phyloP scores from a whole-genome alignment of 2,797 vertebrate species.

The Triplophysa bombifrons region DNA sequence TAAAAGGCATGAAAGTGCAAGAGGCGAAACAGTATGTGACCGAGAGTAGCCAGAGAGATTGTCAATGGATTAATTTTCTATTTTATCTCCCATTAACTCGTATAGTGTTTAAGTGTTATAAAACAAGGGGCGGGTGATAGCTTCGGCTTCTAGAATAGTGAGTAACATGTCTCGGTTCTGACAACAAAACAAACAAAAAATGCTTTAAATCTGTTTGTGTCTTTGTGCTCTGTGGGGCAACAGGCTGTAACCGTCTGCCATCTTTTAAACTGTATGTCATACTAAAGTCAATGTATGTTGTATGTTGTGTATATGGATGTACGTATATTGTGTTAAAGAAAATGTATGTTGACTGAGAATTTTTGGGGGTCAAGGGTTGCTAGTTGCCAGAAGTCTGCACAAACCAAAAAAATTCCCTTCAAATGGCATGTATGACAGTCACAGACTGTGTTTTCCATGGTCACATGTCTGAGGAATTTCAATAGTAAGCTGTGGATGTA shows the following conservation, averaged over 20 bases:
- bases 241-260: neutral
- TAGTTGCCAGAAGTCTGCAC: conserved; percentile 40
- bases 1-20: conserved; percentile 5
- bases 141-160: neutral
- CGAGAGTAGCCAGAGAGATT: neutral
- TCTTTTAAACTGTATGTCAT: conserved; percentile 3
- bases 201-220: conserved; percentile 2
- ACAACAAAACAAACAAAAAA: conserved; percentile 10
- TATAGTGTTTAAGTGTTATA: neutral
- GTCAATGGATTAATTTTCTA: conserved; percentile 39
- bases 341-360: neutral
- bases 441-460: conserved; percentile 44
- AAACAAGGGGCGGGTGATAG: neutral
- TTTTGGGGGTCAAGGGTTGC: conserved; percentile 44
- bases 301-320: neutral
- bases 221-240: conserved; percentile 17
- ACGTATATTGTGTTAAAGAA: neutral
- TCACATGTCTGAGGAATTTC: conserved; percentile 40
- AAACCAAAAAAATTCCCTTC: conserved; percentile 50
- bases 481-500: conserved; percentile 48
- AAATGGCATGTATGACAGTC: conserved; percentile 48
- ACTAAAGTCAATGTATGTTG: neutral
- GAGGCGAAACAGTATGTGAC: neutral
- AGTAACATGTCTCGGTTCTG: neutral
- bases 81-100: conserved; percentile 19